Evolutionary conservation across 2,113 vertebrate genomes (phyloP), one percentile per base, ranked within the genome.

Genomic region (Hemibagrus wyckioides): DNA sequence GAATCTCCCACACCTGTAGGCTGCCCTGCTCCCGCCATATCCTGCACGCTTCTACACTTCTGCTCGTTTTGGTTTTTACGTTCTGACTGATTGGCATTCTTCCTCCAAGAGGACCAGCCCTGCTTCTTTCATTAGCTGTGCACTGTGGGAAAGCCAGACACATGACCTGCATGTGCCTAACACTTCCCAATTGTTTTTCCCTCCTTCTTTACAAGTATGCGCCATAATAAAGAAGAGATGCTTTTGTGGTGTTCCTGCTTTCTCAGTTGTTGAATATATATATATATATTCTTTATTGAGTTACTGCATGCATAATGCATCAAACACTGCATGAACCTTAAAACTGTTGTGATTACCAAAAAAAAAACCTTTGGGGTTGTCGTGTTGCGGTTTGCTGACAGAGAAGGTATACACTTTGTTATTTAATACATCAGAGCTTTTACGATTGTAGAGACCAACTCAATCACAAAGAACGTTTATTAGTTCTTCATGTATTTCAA

Each of bases 161-260:
- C 79, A 39, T 85, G 71, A 85, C 73, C 59, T 85, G 89, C 89
- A 90, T 90, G 89, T 87, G 48, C 84, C 69, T 87, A 79, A 82
- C 59, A 75, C 57, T 81, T 67, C 50, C 39, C 69, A 5, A 48
- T 48, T 48, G 11, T 54, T 39, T 28, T n/a, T 86, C 48, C 33
- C n/a, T 54, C 80, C 73, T 44, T 69, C 21, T 76, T 83, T 50
- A 65, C 65, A 82, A 36, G 52, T 82, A 14, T 87, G 56, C 59
- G 23, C 15, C 50, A 11, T 79, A 28, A 39, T 83, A 17, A 63
- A 61, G 69, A 83, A 39, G 56, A 81, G 9, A n/a, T 59, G 17
- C 48, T 48, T 87, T 57, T 59, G 41, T 23, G 25, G n/a, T 79
- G 39, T 71, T 30, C 9, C 17, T 50, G 85, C 63, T 73, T 71